Conservation (phyloP, 1,140 invertebrate genomes). For the Anthonomus grandis region DNA sequence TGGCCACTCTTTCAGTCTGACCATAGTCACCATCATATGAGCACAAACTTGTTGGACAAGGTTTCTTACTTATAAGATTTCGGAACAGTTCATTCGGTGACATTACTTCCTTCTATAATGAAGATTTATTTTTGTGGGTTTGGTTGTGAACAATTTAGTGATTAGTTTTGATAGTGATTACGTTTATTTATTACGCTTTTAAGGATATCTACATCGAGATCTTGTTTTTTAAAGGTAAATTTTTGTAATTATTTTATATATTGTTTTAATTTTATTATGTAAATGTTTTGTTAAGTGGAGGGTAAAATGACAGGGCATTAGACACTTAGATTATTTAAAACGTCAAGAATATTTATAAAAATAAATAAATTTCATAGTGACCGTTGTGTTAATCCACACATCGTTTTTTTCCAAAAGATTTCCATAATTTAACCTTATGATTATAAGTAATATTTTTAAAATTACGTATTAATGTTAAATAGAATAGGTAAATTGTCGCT, state of each 20-base stretch:
- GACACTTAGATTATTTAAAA: background rate
- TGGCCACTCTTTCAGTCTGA: constrained; percentile 27
- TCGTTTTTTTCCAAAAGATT: too few relatives aligned
- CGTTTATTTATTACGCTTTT: constrained; percentile 5
- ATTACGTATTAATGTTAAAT: too few relatives aligned
- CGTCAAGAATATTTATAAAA: background rate
- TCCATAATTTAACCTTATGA: too few relatives aligned
- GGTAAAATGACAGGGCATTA: background rate
- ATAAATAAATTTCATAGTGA: background rate
- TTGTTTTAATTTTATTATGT: background rate
- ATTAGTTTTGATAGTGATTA: constrained; percentile 7
- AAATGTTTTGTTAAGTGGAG: background rate
- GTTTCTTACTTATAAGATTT: constrained; percentile 22
- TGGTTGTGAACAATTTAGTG: constrained; percentile 16
- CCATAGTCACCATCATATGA: constrained; percentile 25
- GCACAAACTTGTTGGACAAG: constrained; percentile 18
- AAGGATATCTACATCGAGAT: constrained; percentile 11
- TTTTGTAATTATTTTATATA: background rate
- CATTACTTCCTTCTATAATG: constrained; percentile 13
- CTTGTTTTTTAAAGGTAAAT: constrained; percentile 11
- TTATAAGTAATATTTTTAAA: too few relatives aligned
- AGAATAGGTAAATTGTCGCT: too few relatives aligned
- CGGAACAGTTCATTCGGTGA: too few relatives aligned
- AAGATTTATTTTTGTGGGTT: constrained; percentile 2
- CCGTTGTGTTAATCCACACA: too few relatives aligned